Percentiles rank a stretch among this genome's conserved stretches.
phyloP scores from a whole-genome alignment of 2,797 vertebrate species.

The Tenualosa ilisha region DNA sequence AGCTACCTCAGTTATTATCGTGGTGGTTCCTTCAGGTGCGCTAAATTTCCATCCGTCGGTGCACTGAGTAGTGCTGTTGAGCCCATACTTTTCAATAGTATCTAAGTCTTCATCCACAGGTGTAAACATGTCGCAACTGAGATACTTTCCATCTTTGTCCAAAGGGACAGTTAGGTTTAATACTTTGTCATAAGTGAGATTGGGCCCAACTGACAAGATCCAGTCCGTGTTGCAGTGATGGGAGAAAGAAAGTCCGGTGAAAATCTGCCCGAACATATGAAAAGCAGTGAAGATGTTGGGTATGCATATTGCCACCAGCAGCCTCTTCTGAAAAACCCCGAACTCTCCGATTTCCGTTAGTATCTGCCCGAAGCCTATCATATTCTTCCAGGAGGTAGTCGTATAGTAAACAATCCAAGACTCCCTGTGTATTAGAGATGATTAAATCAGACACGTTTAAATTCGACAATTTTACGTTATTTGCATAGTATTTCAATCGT shows the following conservation, averaged over 20 bases:
- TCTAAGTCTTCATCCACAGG: conserved; percentile 74
- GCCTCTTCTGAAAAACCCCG: conserved; percentile 79
- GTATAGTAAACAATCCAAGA: neutral
- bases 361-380: conserved; percentile 75
- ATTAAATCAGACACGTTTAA: neutral
- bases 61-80: conserved; percentile 77
- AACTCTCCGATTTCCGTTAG: conserved; percentile 79
- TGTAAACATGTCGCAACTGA: conserved; percentile 83
- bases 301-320: conserved; percentile 72
- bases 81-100: conserved; percentile 69
- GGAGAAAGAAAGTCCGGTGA: conserved; percentile 69
- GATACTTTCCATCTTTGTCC: conserved; percentile 61
- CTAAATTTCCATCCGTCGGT: conserved; percentile 75
- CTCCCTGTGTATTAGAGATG: neutral
- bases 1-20: conserved; percentile 67
- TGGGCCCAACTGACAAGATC: conserved; percentile 71
- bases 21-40: conserved; percentile 57
- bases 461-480: neutral
- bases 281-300: conserved; percentile 71
- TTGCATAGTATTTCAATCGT: neutral
- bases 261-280: conserved; percentile 82
- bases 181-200: conserved; percentile 75
- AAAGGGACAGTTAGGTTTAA: conserved; percentile 79
- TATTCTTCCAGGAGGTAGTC: conserved; percentile 42
- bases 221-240: conserved; percentile 84